Base-by-base conservation (phyloP, 2,797 vertebrate species). In the Xerus rutilus region DNA sequence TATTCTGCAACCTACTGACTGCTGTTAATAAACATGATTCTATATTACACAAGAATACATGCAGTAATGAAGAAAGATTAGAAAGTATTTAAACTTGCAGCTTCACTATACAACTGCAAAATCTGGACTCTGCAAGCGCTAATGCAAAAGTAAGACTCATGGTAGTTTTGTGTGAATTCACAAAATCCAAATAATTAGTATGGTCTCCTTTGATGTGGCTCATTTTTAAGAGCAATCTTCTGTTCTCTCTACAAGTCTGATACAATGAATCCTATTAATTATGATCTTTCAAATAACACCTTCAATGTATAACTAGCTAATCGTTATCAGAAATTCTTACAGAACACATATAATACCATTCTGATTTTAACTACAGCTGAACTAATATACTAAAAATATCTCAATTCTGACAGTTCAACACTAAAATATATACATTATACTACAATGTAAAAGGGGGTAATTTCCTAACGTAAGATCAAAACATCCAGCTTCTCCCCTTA, bases 221-320 rank as follows among this genome's bases (percentile, higher is more conserved):
- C 81, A 95, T 67, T 79, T 72, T 88, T 95, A 12, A 96, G 93
- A 91, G 69, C 76, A 96, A 96, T 70, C 18, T 43, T 85, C 73
- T 85, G 21, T n/a, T 83, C 18, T 91, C 83, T 85, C 88, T 64
- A 39, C 11, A 92, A 83, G 23, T 73, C 23, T 93, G 45, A 96
- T 28, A 85, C 65, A 85, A 94, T 49, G 45, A 93, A 91, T 62
- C 92, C 39, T 95, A 45, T 49, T 87, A 77, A 25, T 82, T 69
- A 76, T 5, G 2, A 86, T 88, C 49, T 90, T 77, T 28, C 25
- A 52, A 86, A 86, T 74, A 84, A 70, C 7, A 39, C 12, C 10
- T 32, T 76, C 47, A 74, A 91, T 70, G 77, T 70, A 67, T 85
- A n/a, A 62, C 35, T 69, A 88, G 18, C 15, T 83, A 87, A 67